Evolutionary conservation across 2,113 vertebrate genomes (phyloP).

Genomic region (Gopherus flavomarginatus): DNA sequence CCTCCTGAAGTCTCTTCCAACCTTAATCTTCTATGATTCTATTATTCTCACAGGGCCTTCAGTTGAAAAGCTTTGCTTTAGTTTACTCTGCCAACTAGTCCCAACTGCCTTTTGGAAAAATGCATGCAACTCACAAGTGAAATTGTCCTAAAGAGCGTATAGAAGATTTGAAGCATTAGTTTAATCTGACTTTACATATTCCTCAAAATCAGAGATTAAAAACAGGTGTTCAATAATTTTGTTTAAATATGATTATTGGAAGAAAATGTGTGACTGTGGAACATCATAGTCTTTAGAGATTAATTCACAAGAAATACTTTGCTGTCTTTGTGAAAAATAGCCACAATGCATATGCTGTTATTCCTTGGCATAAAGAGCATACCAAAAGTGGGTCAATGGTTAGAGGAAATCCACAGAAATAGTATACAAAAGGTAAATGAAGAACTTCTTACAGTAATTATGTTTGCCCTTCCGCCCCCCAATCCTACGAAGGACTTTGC

Average conservation of each 20-base stretch:
- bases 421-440: conserved; percentile 17
- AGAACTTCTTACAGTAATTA: neutral
- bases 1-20: too few species aligned
- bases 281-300: rapidly evolving
- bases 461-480: neutral
- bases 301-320: conserved; percentile 5
- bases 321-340: neutral
- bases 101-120: conserved; percentile 16
- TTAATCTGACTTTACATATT: neutral
- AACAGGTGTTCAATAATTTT: neutral
- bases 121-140: neutral
- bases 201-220: neutral
- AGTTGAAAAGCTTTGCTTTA: neutral
- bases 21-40: neutral
- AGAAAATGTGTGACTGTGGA: conserved; percentile 8
- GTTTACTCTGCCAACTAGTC: conserved; percentile 25
- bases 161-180: neutral
- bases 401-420: conserved; percentile 16
- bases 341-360: neutral
- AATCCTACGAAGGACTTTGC: neutral
- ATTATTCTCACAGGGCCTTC: neutral
- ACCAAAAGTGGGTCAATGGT: neutral
- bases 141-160: neutral
- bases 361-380: neutral
- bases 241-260: conserved; percentile 31